Percentiles rank a stretch among this genome's conserved stretches.
Evolutionary conservation across 2,797 vertebrate species (phyloP).

Genomic region (Thripadectes ignobilis): DNA sequence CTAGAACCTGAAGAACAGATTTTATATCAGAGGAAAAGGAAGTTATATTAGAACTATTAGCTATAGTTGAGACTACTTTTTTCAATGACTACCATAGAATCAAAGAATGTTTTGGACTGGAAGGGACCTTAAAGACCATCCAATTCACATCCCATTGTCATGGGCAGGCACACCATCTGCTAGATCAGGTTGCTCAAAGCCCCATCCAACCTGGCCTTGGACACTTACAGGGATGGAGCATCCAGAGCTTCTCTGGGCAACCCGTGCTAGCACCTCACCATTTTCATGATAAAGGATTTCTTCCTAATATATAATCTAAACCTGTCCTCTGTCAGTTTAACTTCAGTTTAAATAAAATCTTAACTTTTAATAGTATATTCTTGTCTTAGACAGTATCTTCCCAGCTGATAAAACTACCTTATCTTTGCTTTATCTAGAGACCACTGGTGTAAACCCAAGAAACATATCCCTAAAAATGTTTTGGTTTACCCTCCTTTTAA

Average conservation of each 20-base stretch:
- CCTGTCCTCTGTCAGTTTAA: background rate
- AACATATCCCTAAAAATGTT: background rate
- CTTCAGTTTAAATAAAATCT: background rate
- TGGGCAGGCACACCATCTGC: accelerated
- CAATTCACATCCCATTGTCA: accelerated
- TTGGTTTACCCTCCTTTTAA: background rate
- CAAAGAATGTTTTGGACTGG: background rate
- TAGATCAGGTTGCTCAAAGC: accelerated
- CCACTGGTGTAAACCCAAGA: background rate
- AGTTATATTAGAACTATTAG: background rate
- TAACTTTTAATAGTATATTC: background rate
- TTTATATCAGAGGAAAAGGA: background rate
- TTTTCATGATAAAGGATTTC: background rate
- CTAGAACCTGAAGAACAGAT: background rate
- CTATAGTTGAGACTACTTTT: background rate
- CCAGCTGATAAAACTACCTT: background rate
- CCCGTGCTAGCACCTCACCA: background rate
- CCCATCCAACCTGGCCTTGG: background rate
- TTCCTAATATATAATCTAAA: background rate
- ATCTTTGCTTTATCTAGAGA: background rate
- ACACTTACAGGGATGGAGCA: too few species aligned
- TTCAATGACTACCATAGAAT: background rate
- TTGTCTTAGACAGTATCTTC: background rate
- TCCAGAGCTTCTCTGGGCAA: background rate
- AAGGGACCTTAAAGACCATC: background rate